Conservation (phyloP, 35 echinoderm and acorn worm genomes). For the Hemicentrotus pulcherrimus region DNA sequence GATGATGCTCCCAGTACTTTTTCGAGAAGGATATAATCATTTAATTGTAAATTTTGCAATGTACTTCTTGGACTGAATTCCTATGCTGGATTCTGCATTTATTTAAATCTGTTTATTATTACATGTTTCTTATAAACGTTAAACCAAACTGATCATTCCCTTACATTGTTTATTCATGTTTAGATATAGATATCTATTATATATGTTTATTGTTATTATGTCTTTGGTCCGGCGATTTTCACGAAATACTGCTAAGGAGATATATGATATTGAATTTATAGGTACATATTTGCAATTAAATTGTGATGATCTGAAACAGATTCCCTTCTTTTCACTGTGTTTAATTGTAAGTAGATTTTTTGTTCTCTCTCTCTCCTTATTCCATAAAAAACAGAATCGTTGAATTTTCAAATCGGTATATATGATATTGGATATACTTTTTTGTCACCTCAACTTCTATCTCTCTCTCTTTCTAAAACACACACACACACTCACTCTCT, state of each 20-base stretch:
- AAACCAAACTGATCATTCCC: background rate
- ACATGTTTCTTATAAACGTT: background rate
- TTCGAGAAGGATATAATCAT: background rate
- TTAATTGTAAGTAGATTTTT: background rate
- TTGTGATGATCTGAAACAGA: slow-evolving; percentile 1
- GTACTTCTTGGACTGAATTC: background rate
- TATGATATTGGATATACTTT: background rate
- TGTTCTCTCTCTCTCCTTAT: background rate
- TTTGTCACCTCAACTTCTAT: no score
- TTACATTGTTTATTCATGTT: background rate
- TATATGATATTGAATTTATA: slow-evolving; percentile 8
- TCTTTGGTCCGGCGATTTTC: background rate
- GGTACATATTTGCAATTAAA: slow-evolving; percentile 42
- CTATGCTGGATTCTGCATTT: background rate
- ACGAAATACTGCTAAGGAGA: background rate
- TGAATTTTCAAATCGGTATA: background rate
- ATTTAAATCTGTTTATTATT: background rate
- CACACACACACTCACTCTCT: no score
- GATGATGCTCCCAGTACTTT: no score
- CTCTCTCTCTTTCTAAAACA: no score
- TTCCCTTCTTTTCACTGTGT: background rate
- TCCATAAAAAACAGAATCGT: background rate
- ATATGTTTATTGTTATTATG: background rate
- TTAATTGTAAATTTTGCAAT: background rate
- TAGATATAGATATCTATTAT: background rate